Evolutionary conservation across 2,888 invertebrate genomes (phyloP), one percentile per base, ranked within the genome.

Genomic region (Apamea sordens): DNA sequence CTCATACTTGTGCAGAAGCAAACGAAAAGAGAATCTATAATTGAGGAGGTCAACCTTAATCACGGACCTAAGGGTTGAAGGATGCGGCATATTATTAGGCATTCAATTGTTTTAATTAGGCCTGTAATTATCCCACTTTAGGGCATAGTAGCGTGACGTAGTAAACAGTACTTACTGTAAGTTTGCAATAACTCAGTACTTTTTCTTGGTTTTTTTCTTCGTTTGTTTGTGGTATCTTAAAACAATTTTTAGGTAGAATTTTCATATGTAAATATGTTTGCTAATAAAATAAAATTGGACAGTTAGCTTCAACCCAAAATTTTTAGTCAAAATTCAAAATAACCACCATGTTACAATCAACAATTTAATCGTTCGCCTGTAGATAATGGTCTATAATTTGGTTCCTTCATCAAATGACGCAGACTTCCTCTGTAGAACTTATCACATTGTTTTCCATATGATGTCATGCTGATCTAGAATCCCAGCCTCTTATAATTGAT

Each of bases 1-100:
- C 92, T 92, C 82, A 83, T 91, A 93, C 91, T 93, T 93, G 81
- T 76, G 81, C 89, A 89, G 81, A 81, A 87, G 87, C 90, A 92
- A 93, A 94, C 93, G 92, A 93, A 94, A 95, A 94, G 93, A 93
- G 94, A 94, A 94, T 94, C 93, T 93, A 92, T 94, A 94, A 95
- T 94, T 92, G 89, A 91, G 88, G 86, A 86, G 89, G 88, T 87
- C 85, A 83, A 87, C 85, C 83, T n/a, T 28, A 50, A 32, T 59
- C 77, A 72, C 56, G 32, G 69, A 79, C 61, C n/a, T 32, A 80
- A 2, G 76, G 18, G 41, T 44, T 50, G 15, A 47, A 81, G 83
- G 92, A 94, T 91, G 86, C 76, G 93, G 90, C 81, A 90, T 69
- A 72, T 69, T 41, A 65, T 65, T 28, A 71, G 47, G 28, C 21